Conservation (phyloP, 2,797 vertebrate species). For the Tinamus major region DNA sequence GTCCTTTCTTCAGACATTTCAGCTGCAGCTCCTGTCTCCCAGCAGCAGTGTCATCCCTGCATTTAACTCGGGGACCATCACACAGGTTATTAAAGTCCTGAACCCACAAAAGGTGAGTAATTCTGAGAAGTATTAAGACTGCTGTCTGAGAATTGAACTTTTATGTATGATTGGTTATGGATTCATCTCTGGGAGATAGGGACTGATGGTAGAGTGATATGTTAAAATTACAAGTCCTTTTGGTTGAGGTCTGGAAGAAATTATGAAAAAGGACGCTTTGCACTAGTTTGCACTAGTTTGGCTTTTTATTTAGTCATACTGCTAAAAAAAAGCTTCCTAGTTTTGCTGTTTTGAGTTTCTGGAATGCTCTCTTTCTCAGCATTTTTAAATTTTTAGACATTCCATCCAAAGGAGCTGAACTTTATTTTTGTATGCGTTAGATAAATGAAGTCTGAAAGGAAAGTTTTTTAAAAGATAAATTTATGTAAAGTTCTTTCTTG, state of each 20-base stretch:
- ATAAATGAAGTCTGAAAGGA: background rate
- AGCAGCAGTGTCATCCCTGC: conserved; percentile 97
- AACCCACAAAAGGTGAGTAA: conserved; percentile 96
- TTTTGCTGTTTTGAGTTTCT: background rate
- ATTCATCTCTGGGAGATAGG: background rate
- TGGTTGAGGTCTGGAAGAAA: background rate
- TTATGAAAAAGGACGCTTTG: background rate
- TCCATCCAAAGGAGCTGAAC: background rate
- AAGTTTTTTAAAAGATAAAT: background rate
- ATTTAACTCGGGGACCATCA: conserved; percentile 96
- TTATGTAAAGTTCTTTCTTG: background rate
- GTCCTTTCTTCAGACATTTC: conserved; percentile 90
- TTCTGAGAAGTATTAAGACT: background rate
- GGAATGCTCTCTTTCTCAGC: background rate
- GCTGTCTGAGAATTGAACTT: background rate
- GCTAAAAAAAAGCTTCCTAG: background rate
- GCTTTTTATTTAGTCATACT: background rate
- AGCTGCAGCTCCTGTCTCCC: conserved; percentile 99
- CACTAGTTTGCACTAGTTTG: background rate
- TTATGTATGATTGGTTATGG: background rate
- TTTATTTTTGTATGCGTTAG: background rate
- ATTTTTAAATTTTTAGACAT: background rate
- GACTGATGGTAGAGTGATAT: background rate
- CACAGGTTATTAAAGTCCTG: conserved; percentile 98
- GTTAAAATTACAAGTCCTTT: background rate